Evolutionary conservation across 64 coral and sea anemone genomes (phyloP), one percentile per base, ranked within the genome.

Genomic region (Astreopora myriophthalma): DNA sequence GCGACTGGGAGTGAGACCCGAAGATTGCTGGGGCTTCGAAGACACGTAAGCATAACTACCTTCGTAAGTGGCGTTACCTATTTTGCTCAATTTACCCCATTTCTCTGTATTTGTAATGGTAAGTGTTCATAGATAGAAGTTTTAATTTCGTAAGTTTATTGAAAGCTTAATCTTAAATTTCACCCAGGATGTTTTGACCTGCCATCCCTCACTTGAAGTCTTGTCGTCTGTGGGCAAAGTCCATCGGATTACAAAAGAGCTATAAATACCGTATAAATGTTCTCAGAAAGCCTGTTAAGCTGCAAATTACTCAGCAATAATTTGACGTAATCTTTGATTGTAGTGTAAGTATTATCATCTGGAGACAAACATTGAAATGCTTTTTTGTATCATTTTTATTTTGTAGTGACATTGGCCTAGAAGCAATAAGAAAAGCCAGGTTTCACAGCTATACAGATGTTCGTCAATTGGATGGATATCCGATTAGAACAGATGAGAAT

Each of bases 41-140:
- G 97, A 99, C 31, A 96, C 97, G 97, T 99, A 93, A 93, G 97
- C n/a, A n/a, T n/a, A n/a, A n/a, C n/a, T n/a, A n/a, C n/a, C n/a
- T n/a, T n/a, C n/a, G n/a, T n/a, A n/a, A n/a, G n/a, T n/a, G n/a
- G n/a, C n/a, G n/a, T n/a, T n/a, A n/a, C n/a, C n/a, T n/a, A n/a
- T n/a, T n/a, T n/a, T 46, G 42, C 11, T 46, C 42, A 46, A 46
- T 46, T n/a, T n/a, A n/a, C n/a, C n/a, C n/a, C n/a, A n/a, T n/a
- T n/a, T n/a, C n/a, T n/a, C n/a, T n/a, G n/a, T n/a, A n/a, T n/a
- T n/a, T n/a, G n/a, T n/a, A n/a, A n/a, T n/a, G n/a, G n/a, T n/a
- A n/a, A n/a, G n/a, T n/a, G n/a, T n/a, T n/a, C n/a, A n/a, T n/a
- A n/a, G n/a, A n/a, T n/a, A n/a, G n/a, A n/a, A n/a, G n/a, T n/a